Base-by-base conservation (phyloP, 2,888 invertebrate genomes). In the Linnaemya vulpina region DNA sequence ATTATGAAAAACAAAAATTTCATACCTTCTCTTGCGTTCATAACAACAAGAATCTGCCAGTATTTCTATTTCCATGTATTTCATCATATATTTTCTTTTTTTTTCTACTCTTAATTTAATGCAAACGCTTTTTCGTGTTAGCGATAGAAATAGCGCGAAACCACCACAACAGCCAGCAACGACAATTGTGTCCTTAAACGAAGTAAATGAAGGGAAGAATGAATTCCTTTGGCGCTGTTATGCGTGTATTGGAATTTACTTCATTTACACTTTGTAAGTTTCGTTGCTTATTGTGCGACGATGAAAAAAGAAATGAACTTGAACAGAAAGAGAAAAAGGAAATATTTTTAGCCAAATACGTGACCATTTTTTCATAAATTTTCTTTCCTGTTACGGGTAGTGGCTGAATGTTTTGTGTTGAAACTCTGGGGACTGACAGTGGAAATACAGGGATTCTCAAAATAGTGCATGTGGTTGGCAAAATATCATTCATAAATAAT, bases 201-300 rank as follows among this genome's bases (percentile, higher is more conserved):
- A 75, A 78, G 62, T 80, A 51, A 80, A 74, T 20, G 51, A 74
- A 38, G 58, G 25, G 67, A 40, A 22, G 76, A 81, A 77, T 40
- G 70, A 85, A 85, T 85, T 85, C 82, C 85, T 85, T 71, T 75
- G 85, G 51, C 40, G 71, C 65, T 79, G 82, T 79, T 79, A 85
- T 82, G 82, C 75, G 75, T 76, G 58, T 77, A 85, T 85, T 82
- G 85, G 85, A 85, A 85, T 85, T 85, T 82, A 70, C 85, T 85
- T 82, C 78, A 85, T 85, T 85, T 79, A 79, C 78, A 79, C 85
- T 82, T 71, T 65, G 78, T 13, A 82, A 79, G 71, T 79, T 85
- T 75, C 78, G 60, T 79, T 35, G 85, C 74, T 68, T 63, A 75
- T 75, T 30, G 30, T 3, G 30, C 30, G 62, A 60, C 75, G 46